Percentiles rank a stretch among this genome's conserved stretches.
phyloP scores from a whole-genome alignment of 2,888 invertebrate species.

The Agriopis aurantiaria region DNA sequence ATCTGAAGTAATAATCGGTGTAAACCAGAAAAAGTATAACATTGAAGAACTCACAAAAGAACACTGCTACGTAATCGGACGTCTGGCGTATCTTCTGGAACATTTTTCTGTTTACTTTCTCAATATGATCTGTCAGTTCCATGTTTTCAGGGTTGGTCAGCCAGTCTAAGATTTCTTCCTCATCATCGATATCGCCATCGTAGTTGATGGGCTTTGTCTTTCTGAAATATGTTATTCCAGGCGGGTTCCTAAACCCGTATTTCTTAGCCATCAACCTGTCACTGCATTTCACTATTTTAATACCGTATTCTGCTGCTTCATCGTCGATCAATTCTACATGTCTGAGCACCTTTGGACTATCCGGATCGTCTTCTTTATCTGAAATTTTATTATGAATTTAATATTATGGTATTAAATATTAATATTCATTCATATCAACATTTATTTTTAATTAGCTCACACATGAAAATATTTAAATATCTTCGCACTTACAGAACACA shows the following conservation, averaged over 20 bases:
- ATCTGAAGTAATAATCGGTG: background rate
- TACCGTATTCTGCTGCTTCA: slow-evolving; percentile 96
- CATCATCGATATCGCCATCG: slow-evolving; percentile 96
- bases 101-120: slow-evolving; percentile 96
- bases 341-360: slow-evolving; percentile 92
- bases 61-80: slow-evolving; percentile 96
- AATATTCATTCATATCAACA: background rate
- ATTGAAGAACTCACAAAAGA: slow-evolving; percentile 92
- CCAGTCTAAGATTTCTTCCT: slow-evolving; percentile 96
- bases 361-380: slow-evolving; percentile 94
- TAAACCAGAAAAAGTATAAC: background rate
- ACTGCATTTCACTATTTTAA: slow-evolving; percentile 94
- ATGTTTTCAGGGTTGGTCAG: slow-evolving; percentile 97
- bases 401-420: background rate
- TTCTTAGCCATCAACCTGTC: slow-evolving; percentile 97
- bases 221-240: slow-evolving; percentile 96
- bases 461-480: slow-evolving; percentile 39
- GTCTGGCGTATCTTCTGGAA: slow-evolving; percentile 95
- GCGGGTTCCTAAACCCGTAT: slow-evolving; percentile 95
- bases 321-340: slow-evolving; percentile 96
- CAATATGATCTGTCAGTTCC: slow-evolving; percentile 97
- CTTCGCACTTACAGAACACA: slow-evolving; percentile 92
- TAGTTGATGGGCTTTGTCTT: slow-evolving; percentile 96
- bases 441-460: background rate
- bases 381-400: slow-evolving; percentile 31